Evolutionary conservation across 1,140 invertebrate species (phyloP).

Genomic region (Trichonephila clavata): DNA sequence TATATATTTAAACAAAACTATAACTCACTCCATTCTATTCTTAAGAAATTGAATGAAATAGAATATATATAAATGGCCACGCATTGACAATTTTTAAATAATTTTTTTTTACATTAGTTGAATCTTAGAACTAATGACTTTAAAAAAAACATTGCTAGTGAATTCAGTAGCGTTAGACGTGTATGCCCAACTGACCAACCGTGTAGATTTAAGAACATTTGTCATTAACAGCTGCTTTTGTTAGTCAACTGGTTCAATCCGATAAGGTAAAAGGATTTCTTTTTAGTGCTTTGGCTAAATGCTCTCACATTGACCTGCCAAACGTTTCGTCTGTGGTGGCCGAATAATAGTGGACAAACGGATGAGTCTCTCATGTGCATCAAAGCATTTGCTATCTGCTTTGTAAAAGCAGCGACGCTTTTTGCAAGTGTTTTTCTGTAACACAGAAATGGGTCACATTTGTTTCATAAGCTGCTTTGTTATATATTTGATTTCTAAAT

Average conservation of each 20-base stretch:
- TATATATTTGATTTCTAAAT: slow-evolving; percentile 2
- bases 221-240: slow-evolving; percentile 11
- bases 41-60: no score
- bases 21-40: no score
- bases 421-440: slow-evolving; percentile 37
- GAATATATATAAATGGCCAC: no score
- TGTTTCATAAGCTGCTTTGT: slow-evolving; percentile 25
- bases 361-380: slow-evolving; percentile 28
- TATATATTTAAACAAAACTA: no score
- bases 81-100: no score
- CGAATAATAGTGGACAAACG: neutral
- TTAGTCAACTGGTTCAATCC: neutral
- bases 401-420: slow-evolving; percentile 4
- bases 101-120: no score
- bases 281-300: neutral
- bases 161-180: neutral
- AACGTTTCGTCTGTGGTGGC: neutral
- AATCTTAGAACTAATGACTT: no score
- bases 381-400: slow-evolving; percentile 16
- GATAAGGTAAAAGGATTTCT: neutral
- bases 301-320: slow-evolving; percentile 14
- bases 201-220: neutral
- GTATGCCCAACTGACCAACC: neutral
- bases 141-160: neutral
- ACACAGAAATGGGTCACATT: slow-evolving; percentile 17